These are phyloP conservation scores for Bibio marci DNA, from an alignment of 2,888 invertebrate species.

Conservation along the genomic window DNA sequence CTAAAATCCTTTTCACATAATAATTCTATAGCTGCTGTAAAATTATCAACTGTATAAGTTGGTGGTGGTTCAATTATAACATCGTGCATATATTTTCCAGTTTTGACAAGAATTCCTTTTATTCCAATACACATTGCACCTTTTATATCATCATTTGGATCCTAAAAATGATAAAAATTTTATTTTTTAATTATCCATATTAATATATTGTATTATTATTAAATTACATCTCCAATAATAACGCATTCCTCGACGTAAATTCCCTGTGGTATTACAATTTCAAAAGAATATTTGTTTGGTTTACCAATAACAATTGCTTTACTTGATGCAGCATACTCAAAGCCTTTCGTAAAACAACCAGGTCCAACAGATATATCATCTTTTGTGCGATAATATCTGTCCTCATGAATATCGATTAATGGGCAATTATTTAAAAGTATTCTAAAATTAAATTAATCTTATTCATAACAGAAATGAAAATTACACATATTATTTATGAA, in stretches of 20 bases:
- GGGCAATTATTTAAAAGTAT: conserved; percentile 43
- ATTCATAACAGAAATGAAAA: no score
- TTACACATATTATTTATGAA: background rate
- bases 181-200: no score
- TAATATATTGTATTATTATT: no score
- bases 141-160: conserved; percentile 57
- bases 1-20: no score
- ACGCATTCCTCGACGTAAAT: conserved; percentile 38
- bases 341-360: conserved; percentile 59
- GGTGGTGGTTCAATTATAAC: conserved; percentile 40
- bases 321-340: conserved; percentile 55
- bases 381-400: conserved; percentile 47
- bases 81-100: conserved; percentile 54
- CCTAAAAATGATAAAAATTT: conserved; percentile 32
- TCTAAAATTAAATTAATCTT: conserved; percentile 22
- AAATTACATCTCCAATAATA: conserved; percentile 76
- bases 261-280: conserved; percentile 29
- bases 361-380: conserved; percentile 65
- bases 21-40: conserved; percentile 42
- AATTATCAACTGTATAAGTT: conserved; percentile 36
- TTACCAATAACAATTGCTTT: conserved; percentile 57
- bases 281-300: conserved; percentile 51
- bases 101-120: conserved; percentile 56
- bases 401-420: conserved; percentile 65
- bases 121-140: conserved; percentile 58